Conservation (phyloP, 2,888 invertebrate genomes). For the Dynastes tityus region DNA sequence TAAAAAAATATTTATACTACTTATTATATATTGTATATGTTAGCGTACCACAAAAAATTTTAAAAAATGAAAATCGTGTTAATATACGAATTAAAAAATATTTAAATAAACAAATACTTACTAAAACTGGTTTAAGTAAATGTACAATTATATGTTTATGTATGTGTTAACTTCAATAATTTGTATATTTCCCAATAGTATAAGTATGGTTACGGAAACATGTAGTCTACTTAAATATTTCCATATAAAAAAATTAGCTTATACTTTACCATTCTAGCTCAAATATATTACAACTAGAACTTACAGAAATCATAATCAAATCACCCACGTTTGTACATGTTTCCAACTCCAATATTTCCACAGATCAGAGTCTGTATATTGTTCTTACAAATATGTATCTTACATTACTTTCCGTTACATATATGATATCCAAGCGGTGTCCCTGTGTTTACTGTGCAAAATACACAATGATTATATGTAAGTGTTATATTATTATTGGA, state of each 20-base stretch:
- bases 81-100: conserved; percentile 7
- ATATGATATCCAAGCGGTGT: conserved; percentile 25
- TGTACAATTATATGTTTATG: background rate
- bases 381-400: background rate
- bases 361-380: too few species aligned
- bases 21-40: conserved; percentile 23
- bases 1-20: conserved; percentile 28
- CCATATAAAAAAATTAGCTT: too few species aligned
- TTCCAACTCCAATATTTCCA: too few species aligned
- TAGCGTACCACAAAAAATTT: conserved; percentile 5
- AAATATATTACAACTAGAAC: too few species aligned
- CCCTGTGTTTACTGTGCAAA: conserved; percentile 8
- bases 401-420: background rate
- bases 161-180: background rate
- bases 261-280: too few species aligned
- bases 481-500: conserved; percentile 14
- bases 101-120: background rate
- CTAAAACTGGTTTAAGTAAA: background rate
- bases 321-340: too few species aligned
- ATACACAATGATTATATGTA: background rate
- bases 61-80: background rate
- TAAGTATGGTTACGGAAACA: too few species aligned
- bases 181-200: background rate
- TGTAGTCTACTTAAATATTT: too few species aligned
- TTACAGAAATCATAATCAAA: too few species aligned